Conservation (phyloP, 2,113 vertebrate species). For the Rhynchopsitta pachyrhyncha region DNA sequence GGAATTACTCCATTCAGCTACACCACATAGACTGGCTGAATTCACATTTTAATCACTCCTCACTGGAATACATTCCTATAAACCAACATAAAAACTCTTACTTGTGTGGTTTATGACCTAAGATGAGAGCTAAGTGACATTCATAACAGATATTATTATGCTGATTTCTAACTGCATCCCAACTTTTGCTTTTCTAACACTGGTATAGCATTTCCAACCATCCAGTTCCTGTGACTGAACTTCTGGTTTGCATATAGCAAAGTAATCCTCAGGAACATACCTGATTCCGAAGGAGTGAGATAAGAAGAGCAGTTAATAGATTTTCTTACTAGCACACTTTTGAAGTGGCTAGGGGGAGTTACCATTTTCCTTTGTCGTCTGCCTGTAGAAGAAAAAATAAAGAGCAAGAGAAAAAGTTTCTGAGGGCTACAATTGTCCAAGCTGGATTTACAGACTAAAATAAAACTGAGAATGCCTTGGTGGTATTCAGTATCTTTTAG, state of each 20-base stretch:
- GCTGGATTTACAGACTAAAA: neutral
- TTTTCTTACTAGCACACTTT: neutral
- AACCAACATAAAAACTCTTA: neutral
- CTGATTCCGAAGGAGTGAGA: neutral
- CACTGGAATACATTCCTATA: neutral
- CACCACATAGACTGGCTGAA: neutral
- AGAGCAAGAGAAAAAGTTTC: neutral
- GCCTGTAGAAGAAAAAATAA: neutral
- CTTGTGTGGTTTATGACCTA: neutral
- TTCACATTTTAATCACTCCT: neutral
- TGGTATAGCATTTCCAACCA: neutral
- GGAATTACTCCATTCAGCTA: neutral
- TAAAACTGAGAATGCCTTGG: neutral
- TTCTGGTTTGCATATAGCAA: neutral
- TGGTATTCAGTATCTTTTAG: neutral
- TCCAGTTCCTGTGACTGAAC: neutral
- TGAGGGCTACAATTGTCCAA: neutral
- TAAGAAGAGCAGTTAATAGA: conserved; percentile 8
- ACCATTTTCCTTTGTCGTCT: neutral
- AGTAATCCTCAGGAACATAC: conserved; percentile 4
- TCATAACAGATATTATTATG: neutral
- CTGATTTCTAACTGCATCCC: neutral
- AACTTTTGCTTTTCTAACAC: neutral
- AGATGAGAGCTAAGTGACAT: neutral
- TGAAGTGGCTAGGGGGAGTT: neutral